Base-by-base conservation (phyloP, 2,113 vertebrate genomes). In the Psittacula cyanocephala region DNA sequence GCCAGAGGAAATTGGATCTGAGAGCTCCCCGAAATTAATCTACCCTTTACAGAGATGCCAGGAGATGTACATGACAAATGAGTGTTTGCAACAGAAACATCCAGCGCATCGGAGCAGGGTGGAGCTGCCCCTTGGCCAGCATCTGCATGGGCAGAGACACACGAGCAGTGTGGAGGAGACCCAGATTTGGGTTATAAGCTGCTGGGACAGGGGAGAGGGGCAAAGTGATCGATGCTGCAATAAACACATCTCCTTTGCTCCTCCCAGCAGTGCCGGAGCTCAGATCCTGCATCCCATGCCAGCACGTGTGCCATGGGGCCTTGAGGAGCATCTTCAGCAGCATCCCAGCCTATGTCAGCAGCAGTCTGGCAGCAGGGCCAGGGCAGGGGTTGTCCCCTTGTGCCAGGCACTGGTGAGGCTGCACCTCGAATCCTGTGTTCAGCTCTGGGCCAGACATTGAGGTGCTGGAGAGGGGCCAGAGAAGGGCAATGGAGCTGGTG, bases 1-100 rank as follows among this genome's bases (percentile, higher is more conserved):
- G 94, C 96, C 91, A 29, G 69, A 87, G 94, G 91, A 94, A 93
- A 96, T 31, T 37, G 92, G 91, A 90, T 81, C 93, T 57, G 87
- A 49, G 92, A 82, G 95, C 86, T 37, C 81, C 93, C 93, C 89
- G 68, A 63, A 96, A 96, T 96, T 88, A 94, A 95, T 91, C 94
- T 93, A 78, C 62, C 78, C 90, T 47, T 44, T 27, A 50, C 22
- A 88, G 86, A 81, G 80, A 85, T 46, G 86, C 84, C 81, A 13
- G 53, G 94, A 67, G 75, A 81, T 60, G 86, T 94, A 85, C 91
- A 22, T 77, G 95, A 86, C 17, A 60, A 95, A 95, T 55, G 95
- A 93, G 85, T 17, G 16, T 31, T 89, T 19, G 70, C 46, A n/a
- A 57, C 2, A 14, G 91, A 64, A 94, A 47, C 29, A 52, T 13